Conservation (phyloP, 2,797 vertebrate species). For the Cheirogaleus major region DNA sequence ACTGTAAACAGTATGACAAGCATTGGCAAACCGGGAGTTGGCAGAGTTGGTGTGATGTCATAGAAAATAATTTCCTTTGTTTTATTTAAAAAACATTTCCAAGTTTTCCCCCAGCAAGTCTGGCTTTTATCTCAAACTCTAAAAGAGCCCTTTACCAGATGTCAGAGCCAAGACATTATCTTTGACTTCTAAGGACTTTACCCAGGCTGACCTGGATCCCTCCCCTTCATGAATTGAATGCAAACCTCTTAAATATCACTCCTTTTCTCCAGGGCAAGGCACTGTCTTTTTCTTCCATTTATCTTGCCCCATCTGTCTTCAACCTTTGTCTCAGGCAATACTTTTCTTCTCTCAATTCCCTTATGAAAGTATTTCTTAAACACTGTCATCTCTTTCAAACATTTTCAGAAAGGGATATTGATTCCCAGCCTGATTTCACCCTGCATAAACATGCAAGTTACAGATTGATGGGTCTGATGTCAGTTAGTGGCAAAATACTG, state of each 20-base stretch:
- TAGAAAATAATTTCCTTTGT: constrained; percentile 73
- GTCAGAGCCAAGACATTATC: constrained; percentile 50
- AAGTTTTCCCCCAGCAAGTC: constrained; percentile 52
- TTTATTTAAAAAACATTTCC: constrained; percentile 65
- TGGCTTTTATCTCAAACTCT: constrained; percentile 67
- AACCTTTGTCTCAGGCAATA: background rate
- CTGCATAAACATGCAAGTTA: background rate
- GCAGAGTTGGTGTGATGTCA: constrained; percentile 66
- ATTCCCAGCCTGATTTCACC: background rate
- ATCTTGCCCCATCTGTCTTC: background rate
- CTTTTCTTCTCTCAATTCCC: background rate
- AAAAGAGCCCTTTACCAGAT: constrained; percentile 49
- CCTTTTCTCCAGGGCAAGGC: background rate
- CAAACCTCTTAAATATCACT: constrained; percentile 48
- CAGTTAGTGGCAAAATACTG: background rate
- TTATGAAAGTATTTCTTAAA: background rate
- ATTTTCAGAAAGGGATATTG: background rate
- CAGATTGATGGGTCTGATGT: background rate
- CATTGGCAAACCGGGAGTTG: constrained; percentile 46
- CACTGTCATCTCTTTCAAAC: background rate
- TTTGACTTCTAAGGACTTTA: constrained; percentile 58
- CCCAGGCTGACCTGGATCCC: constrained; percentile 48
- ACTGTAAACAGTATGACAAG: constrained; percentile 69
- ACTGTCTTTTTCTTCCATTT: background rate
- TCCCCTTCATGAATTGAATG: constrained; percentile 14